Percentiles rank a stretch among this genome's conserved stretches.
These are phyloP conservation scores for Megaptera novaeangliae DNA, from an alignment of 2,113 vertebrate species.

Conservation along the genomic window DNA sequence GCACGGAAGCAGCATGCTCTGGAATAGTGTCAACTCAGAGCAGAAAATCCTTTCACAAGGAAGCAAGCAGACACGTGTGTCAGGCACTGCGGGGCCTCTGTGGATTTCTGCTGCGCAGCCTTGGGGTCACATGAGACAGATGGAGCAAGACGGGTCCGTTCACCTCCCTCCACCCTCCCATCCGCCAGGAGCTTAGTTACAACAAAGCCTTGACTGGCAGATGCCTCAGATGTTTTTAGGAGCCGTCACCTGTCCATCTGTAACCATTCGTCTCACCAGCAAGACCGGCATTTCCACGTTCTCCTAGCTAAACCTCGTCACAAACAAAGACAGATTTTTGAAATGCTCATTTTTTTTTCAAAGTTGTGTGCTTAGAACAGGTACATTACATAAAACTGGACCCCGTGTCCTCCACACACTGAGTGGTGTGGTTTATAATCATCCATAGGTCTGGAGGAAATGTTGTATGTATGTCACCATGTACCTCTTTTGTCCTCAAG, in stretches of 20 bases:
- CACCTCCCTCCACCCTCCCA: rapidly evolving
- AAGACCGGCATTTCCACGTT: neutral
- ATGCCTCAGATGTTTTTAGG: neutral
- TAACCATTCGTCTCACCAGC: neutral
- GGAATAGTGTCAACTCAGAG: neutral
- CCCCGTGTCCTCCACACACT: neutral
- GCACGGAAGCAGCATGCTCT: neutral
- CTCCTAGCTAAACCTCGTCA: neutral
- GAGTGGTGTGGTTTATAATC: neutral
- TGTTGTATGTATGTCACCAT: neutral
- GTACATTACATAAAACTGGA: neutral
- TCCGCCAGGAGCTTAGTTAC: neutral
- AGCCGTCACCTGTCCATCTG: neutral
- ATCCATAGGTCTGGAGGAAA: neutral
- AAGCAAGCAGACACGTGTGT: neutral
- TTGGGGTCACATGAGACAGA: neutral
- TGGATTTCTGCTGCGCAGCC: neutral
- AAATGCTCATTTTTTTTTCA: neutral
- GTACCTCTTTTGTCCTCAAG: neutral
- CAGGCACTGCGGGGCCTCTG: neutral
- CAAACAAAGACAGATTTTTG: neutral
- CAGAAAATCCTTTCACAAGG: neutral
- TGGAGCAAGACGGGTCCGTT: neutral
- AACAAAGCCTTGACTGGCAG: neutral
- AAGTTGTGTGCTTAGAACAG: neutral